Evolutionary conservation across 2,888 invertebrate genomes (phyloP).

Genomic region (Camptogramma bilineatum): DNA sequence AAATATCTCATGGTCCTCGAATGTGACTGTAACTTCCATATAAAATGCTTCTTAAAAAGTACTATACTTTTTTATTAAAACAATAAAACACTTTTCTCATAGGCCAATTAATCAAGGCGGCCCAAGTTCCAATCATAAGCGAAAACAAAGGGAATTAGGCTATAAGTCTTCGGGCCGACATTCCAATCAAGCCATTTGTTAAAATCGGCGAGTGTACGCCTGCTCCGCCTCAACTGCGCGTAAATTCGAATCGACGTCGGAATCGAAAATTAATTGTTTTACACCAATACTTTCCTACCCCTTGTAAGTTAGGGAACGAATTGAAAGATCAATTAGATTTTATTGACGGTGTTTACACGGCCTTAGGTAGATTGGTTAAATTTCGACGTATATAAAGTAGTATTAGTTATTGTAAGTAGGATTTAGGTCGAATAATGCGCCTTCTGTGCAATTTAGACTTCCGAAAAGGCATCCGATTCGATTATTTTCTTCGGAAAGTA

Average conservation of each 20-base stretch:
- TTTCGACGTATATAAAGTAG: too few relatives aligned
- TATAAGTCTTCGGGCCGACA: slow-evolving; percentile 65
- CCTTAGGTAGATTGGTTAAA: neutral
- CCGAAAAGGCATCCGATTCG: too few relatives aligned
- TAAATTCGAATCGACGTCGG: slow-evolving; percentile 57
- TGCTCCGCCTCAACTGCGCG: slow-evolving; percentile 36
- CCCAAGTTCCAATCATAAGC: slow-evolving; percentile 45
- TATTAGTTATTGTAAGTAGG: too few relatives aligned
- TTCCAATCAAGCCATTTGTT: slow-evolving; percentile 73
- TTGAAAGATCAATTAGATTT: slow-evolving; percentile 25
- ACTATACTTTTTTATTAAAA: neutral
- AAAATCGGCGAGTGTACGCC: slow-evolving; percentile 59
- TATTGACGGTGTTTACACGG: neutral
- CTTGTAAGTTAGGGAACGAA: slow-evolving; percentile 34
- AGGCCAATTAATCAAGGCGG: slow-evolving; percentile 44
- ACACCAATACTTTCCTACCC: slow-evolving; percentile 34
- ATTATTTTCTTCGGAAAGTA: too few relatives aligned
- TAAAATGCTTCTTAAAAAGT: too few relatives aligned
- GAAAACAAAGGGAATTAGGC: slow-evolving; percentile 60
- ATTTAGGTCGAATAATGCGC: too few relatives aligned
- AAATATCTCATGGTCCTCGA: too few relatives aligned
- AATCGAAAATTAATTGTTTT: slow-evolving; percentile 64
- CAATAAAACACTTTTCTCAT: slow-evolving; percentile 11
- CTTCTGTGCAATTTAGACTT: too few relatives aligned
- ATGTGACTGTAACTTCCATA: too few relatives aligned